Evolutionary conservation across 2,113 vertebrate species (phyloP).

Genomic region (Corapipo altera): DNA sequence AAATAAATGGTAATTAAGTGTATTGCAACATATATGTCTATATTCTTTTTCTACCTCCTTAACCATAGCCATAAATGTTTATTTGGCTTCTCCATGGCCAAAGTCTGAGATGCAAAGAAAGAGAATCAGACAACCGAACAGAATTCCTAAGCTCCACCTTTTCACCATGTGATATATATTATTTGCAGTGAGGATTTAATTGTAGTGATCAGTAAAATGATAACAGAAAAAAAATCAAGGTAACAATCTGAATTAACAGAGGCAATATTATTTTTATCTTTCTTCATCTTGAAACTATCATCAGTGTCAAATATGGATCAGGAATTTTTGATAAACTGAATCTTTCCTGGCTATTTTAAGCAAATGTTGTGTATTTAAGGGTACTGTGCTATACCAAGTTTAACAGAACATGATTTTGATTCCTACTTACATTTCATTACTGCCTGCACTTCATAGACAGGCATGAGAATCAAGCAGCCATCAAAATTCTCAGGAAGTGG

Average conservation of each 20-base stretch:
- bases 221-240: background rate
- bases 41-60: background rate
- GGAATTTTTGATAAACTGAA: background rate
- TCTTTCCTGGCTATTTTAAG: background rate
- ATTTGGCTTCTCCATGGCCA: background rate
- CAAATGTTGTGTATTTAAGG: background rate
- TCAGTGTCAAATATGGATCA: background rate
- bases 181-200: background rate
- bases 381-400: background rate
- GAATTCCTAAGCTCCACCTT: background rate
- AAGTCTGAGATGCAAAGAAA: background rate
- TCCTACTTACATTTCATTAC: conserved; percentile 85
- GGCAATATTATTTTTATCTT: background rate
- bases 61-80: background rate
- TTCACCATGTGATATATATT: background rate
- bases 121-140: background rate
- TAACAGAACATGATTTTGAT: background rate
- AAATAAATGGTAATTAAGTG: background rate
- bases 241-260: background rate
- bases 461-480: conserved; percentile 74
- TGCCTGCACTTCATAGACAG: conserved; percentile 83
- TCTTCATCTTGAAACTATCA: background rate
- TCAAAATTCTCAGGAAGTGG: conserved; percentile 72
- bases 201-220: background rate
- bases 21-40: background rate